Base-by-base conservation (phyloP, 2,797 vertebrate genomes). In the Siniperca scherzeri region DNA sequence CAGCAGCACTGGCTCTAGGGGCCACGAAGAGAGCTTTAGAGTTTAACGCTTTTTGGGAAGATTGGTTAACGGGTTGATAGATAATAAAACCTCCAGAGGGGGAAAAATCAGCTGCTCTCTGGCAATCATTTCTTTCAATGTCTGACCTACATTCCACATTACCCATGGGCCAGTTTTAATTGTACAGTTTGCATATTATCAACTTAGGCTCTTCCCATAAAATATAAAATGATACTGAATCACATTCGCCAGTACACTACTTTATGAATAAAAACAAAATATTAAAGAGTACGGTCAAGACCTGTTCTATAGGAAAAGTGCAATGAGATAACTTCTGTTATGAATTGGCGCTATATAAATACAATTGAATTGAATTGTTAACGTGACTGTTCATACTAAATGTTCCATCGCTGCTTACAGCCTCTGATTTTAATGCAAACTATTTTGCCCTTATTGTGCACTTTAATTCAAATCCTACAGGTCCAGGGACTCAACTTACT, bases 381-480 rank as follows among this genome's bases (percentile, higher is more conserved):
- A 71, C 71, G 74, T 64, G 50, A 42, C 78, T 81, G 42, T 78
- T 78, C 33, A 50, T 60, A 59, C 56, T 7, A 22, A 80, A 27
- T 72, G 74, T 33, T 50, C 38, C n/a, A 21, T 74, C 14, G 22
- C 50, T 70, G 60, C 75, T 80, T 74, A 76, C 61, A 50, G 36
- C 44, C 65, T 57, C 44, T 64, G 56, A 77, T 66, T 70, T 64
- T 52, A 59, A 82, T 25, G 13, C 67, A 72, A 42, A 76, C 46
- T 56, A 46, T 65, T 72, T 73, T 77, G 57, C 62, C 57, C 19
- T 69, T 53, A 62, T 68, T 65, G 46, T 74, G 56, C 21, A 5
- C 36, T 74, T 82, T 64, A 76, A 77, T 77, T 79, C 33, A 78
- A 80, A 80, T 80, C 62, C 44, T 56, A 48, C 40, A 77, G 73